Evolutionary conservation across 2,888 invertebrate species (phyloP).

Genomic region (Myathropa florea): DNA sequence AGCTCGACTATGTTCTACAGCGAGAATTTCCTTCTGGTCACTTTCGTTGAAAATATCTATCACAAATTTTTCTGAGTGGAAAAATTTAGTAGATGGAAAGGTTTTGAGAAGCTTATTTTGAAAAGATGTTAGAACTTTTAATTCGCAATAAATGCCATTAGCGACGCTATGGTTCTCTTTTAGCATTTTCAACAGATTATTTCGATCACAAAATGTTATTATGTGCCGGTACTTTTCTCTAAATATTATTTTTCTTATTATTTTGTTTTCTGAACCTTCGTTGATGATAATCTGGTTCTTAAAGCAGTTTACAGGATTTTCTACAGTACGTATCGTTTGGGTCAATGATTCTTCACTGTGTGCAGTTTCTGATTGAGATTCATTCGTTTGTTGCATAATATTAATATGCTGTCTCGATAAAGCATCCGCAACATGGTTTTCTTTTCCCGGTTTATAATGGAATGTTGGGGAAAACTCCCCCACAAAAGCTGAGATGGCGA

Average conservation of each 20-base stretch:
- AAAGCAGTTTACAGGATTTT: conserved; percentile 49
- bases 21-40: conserved; percentile 19
- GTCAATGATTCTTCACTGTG: conserved; percentile 52
- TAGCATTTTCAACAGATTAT: conserved; percentile 4
- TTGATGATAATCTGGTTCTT: conserved; percentile 37
- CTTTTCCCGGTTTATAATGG: conserved; percentile 54
- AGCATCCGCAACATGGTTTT: conserved; percentile 73
- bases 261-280: not conserved
- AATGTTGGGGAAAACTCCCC: conserved; percentile 38
- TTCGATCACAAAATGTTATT: not conserved
- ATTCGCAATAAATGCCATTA: conserved; percentile 5
- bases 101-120: too few relatives aligned
- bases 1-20: conserved; percentile 25
- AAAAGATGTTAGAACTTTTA: too few relatives aligned
- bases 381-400: conserved; percentile 30
- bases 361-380: conserved; percentile 16
- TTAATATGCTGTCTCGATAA: conserved; percentile 39
- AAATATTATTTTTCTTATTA: conserved; percentile 14
- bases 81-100: too few relatives aligned
- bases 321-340: conserved; percentile 17
- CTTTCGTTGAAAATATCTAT: conserved; percentile 23
- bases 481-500: conserved; percentile 39
- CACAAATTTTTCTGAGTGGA: conserved; percentile 11
- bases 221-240: conserved; percentile 17
- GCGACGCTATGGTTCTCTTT: conserved; percentile 5